A percentile compares a stretch with the other conserved stretches of the same genome.
These are phyloP conservation scores for Pelochelys cantorii DNA, from an alignment of 2,797 vertebrate species.

Conservation along the genomic window DNA sequence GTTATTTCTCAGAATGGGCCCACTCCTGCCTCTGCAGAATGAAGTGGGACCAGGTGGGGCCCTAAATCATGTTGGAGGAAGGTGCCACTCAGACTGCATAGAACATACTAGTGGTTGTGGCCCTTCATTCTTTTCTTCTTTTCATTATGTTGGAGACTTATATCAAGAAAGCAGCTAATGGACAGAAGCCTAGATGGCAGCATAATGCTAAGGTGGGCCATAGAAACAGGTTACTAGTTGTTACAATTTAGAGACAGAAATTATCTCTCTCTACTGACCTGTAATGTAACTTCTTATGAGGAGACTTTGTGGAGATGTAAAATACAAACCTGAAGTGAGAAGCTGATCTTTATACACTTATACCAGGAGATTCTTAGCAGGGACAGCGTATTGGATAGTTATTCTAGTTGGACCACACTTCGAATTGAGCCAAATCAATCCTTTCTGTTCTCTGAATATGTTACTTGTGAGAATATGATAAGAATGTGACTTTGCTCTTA, in stretches of 20 bases:
- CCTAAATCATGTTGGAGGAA: not conserved
- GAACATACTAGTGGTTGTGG: not conserved
- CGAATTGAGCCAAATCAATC: not conserved
- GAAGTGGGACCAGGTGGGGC: not conserved
- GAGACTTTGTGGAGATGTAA: not conserved
- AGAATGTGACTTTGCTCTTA: not conserved
- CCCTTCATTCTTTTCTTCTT: not conserved
- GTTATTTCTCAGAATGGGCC: not conserved
- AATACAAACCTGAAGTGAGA: not conserved
- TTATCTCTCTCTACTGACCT: not conserved
- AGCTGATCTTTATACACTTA: not conserved
- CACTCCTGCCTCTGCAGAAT: not conserved
- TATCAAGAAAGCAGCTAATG: not conserved
- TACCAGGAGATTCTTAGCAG: not conserved
- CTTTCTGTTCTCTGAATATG: not conserved
- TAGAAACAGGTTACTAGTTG: fast-evolving
- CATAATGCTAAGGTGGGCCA: not conserved
- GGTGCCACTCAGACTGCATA: not conserved
- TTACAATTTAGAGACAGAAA: not conserved
- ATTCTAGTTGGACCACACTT: not conserved
- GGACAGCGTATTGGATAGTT: not conserved
- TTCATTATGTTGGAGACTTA: not conserved
- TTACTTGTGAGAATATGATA: not conserved
- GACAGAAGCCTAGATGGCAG: not conserved
- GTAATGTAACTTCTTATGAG: not conserved